Evolutionary conservation across 2,888 invertebrate species (phyloP), one percentile per base, ranked within the genome.

Genomic region (Lycaena phlaeas): DNA sequence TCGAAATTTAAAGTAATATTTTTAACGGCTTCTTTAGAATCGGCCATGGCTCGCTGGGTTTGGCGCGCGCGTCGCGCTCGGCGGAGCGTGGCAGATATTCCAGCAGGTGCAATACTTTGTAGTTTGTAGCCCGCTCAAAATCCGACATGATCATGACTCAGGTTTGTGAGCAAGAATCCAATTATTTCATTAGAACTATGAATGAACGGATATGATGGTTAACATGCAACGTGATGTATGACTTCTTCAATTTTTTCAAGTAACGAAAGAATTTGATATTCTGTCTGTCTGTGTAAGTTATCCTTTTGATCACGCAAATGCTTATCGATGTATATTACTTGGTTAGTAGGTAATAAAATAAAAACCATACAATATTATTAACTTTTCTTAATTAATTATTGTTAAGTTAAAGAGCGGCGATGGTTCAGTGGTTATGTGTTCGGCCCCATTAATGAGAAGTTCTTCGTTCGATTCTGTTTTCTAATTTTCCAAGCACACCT

Each of bases 31-130:
- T 42, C 37, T 40, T 45, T 37, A 29, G 31, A 31, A 40, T 42
- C 39, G 37, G 38, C 31, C 34, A 40, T 36, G 36, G 27, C 40
- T 37, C 26, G 26, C 27, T 31, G 28, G 27, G 42, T 39, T 27
- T 36, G 27, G 12, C 36, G 38, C 42, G 22, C 26, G 29, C 40
- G 45, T 61, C 57, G 58, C 56, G 74, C 67, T 70, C 53, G 48
- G 54, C 57, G 44, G 46, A 59, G 64, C 73, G 59, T 62, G 61
- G 49, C 65, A 22, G 14, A 27, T 28, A 14, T 10, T 37, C 42
- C 40, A 40, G 54, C 70, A 75, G 71, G 75, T 76, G 45, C 41
- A 45, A 43, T 43, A 45, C 37, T 37, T 26, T 27, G 25, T 22
- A 7, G 22, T 37, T 26, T 27, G 25, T 22, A 7, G 22, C 22